phyloP scores from a whole-genome alignment of 2,113 vertebrate genomes.

The Bos javanicus region DNA sequence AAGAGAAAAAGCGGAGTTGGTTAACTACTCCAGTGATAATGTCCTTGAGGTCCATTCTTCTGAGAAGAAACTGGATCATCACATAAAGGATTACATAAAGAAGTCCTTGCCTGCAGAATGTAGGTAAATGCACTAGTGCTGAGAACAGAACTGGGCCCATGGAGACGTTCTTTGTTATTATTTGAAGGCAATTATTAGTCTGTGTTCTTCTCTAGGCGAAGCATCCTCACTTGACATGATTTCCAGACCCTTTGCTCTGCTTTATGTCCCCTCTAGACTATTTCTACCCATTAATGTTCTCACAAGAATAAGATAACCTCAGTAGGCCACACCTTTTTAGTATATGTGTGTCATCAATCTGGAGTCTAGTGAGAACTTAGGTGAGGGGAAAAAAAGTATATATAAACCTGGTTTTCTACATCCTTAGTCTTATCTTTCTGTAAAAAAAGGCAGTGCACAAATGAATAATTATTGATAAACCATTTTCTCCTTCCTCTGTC shows the following conservation, averaged over 20 bases:
- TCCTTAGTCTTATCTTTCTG: background rate
- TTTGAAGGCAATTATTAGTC: background rate
- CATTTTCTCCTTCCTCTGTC: fast-evolving
- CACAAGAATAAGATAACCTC: background rate
- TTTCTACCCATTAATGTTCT: background rate
- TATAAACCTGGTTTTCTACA: background rate
- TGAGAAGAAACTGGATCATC: background rate
- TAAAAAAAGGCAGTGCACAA: background rate
- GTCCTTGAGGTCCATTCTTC: background rate
- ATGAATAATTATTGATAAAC: background rate
- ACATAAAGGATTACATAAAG: background rate
- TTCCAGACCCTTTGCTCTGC: background rate
- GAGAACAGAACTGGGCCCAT: background rate
- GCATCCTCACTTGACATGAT: background rate
- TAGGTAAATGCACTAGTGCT: background rate
- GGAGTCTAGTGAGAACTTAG: background rate
- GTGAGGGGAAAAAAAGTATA: background rate
- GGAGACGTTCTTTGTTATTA: background rate
- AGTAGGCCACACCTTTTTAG: background rate
- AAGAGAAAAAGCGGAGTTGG: background rate
- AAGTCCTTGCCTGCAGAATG: background rate
- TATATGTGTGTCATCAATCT: background rate
- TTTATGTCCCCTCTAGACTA: background rate
- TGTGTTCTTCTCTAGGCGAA: background rate
- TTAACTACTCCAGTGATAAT: background rate